Evolutionary conservation across 2,113 vertebrate genomes (phyloP), one percentile per base, ranked within the genome.

Genomic region (Mus pahari): DNA sequence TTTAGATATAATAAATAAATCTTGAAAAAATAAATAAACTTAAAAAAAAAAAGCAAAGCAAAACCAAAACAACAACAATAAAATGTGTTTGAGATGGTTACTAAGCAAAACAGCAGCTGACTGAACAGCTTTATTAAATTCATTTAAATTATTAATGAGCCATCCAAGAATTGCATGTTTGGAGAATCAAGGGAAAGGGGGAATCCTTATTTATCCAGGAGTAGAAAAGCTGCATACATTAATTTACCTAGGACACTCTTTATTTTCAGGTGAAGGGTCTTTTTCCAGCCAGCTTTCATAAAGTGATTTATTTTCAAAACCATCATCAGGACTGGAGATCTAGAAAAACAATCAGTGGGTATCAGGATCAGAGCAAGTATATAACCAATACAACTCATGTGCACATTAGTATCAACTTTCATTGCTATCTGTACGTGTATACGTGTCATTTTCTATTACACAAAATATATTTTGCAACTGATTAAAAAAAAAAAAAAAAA

Each of bases 261-360:
- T 98, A 94, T 98, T 98, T 92, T 98, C 98, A 13, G 98, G 98
- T 86, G 99, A 98, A 83, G 99, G 99, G 96, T 99, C 99, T 95
- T 99, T 99, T 92, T 99, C 98, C 92, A 99, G 98, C 99, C 99
- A 99, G 71, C 99, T 99, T 53, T 99, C 98, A 95, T 99, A 99
- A 78, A 99, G 98, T 96, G 99, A 99, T 89, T 99, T 97, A 78
- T 97, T 98, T 92, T 99, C 99, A 96, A 99, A 99, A 84, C 98
- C 99, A 39, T 99, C 99, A 97, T 99, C 99, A 64, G 99, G 99
- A 94, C 99, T 99, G 89, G 94, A 78, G 87, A 99, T 98, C 99
- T 99, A 92, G 64, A 97, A 64, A 97, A 28, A 93, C 26, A 98
- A 92, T 70, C 77, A 28, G 42, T 88, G 13, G 75, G 28, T 95